A percentile compares a stretch with the other conserved stretches of the same genome.
phyloP scores from a whole-genome alignment of 92 coral and sea anemone species.

The Epizoanthus rinbou region DNA sequence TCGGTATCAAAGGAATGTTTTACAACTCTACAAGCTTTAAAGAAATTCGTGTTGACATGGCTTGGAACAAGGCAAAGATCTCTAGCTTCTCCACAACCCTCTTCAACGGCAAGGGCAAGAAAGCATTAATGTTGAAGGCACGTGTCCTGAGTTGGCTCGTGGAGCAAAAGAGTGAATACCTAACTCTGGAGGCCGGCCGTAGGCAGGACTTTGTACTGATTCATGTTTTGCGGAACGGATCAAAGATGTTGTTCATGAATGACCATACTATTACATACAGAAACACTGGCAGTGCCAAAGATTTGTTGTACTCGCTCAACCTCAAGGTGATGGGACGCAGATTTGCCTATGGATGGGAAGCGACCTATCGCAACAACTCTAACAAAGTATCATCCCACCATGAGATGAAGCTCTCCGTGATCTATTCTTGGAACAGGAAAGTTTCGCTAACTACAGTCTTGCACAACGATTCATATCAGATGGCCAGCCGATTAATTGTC shows the following conservation, averaged over 20 bases:
- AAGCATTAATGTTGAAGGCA: slow-evolving; percentile 60
- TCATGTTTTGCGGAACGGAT: slow-evolving; percentile 66
- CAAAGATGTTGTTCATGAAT: slow-evolving; percentile 59
- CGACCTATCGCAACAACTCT: slow-evolving; percentile 66
- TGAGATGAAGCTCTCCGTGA: slow-evolving; percentile 60
- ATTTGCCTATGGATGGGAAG: slow-evolving; percentile 82
- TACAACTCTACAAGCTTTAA: slow-evolving; percentile 57
- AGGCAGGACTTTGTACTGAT: slow-evolving; percentile 51
- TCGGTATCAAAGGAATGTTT: slow-evolving; percentile 64
- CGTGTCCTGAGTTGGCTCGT: slow-evolving; percentile 65
- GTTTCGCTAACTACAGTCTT: slow-evolving; percentile 67
- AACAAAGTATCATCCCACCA: slow-evolving; percentile 59
- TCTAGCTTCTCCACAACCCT: slow-evolving; percentile 54
- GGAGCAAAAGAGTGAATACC: slow-evolving; percentile 53
- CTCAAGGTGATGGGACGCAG: slow-evolving; percentile 61
- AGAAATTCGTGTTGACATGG: slow-evolving; percentile 60
- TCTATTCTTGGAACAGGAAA: slow-evolving; percentile 74
- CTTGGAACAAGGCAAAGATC: slow-evolving; percentile 67
- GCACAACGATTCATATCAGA: slow-evolving; percentile 56
- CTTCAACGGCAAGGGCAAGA: slow-evolving; percentile 47
- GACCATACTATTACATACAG: slow-evolving; percentile 56
- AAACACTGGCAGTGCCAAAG: slow-evolving; percentile 41
- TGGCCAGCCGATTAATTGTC: slow-evolving; percentile 55
- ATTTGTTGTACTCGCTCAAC: slow-evolving; percentile 44
- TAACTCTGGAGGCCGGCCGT: slow-evolving; percentile 44